Evolutionary conservation across 2,797 vertebrate species (phyloP), one percentile per base, ranked within the genome.

Genomic region (Taenioides sp.): DNA sequence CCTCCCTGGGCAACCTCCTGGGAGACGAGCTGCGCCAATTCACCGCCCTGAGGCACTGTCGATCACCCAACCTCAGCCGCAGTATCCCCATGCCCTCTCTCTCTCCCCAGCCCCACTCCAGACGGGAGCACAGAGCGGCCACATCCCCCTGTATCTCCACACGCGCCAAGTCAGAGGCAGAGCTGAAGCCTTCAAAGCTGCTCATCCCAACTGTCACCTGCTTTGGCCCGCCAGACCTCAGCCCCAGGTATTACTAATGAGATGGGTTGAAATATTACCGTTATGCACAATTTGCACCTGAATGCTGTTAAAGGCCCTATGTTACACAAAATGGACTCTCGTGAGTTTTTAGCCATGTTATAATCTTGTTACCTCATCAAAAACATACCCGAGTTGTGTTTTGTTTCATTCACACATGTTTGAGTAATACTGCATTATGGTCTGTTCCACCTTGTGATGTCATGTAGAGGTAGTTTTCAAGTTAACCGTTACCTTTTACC

Each of bases 21-120:
- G 95, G 96, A 0, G 96, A 98, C 1, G 96, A 99, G 83, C 75
- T 97, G 72, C 91, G 95, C 31, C 96, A 95, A 84, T 96, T 96
- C 81, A 94, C 95, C 1, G 94, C 95, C 70, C 90, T 96, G 78
- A 90, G 94, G 4, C 95, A 92, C 70, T 94, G 95, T 74, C 94
- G 78, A 14, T 95, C 96, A 5, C 95, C 96, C 0, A 94, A 93
- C 74, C 93, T 88, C 4, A 87, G 83, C 75, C 89, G 90, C 0
- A 86, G 92, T 72, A 80, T 84, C 80, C 88, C 63, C n/a, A 92
- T 92, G 55, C 90, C 82, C 71, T 93, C 87, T 80, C 83, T 88
- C 11, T 94, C 95, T 6, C 94, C 94, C 0, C 89, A 91, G 84
- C 93, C 82, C 0, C 80, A 72, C 20, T 77, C 61, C 0, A 92